Percentiles rank a stretch among this genome's conserved stretches.
These are phyloP conservation scores for Percopsis omiscomaycus DNA, from an alignment of 2,797 vertebrate species.

Conservation along the genomic window DNA sequence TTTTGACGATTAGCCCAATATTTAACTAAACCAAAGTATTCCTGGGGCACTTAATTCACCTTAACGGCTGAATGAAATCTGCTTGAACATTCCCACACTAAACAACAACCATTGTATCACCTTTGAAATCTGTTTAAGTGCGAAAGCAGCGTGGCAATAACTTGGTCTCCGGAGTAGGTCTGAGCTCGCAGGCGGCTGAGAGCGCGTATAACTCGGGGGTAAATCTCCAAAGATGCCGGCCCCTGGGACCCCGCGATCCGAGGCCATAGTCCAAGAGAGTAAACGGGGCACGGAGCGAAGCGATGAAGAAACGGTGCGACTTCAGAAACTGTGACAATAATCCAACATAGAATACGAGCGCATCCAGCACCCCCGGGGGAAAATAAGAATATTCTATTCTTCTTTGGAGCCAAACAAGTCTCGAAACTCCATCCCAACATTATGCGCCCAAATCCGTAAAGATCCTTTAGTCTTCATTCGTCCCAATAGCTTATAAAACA, in stretches of 20 bases:
- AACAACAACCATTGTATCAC: constrained; percentile 62
- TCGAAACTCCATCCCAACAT: constrained; percentile 87
- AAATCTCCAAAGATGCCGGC: constrained; percentile 80
- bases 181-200: constrained; percentile 72
- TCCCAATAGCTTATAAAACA: constrained; percentile 69
- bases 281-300: constrained; percentile 58
- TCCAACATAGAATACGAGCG: constrained; percentile 76
- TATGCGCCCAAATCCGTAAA: constrained; percentile 84
- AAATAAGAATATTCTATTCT: constrained; percentile 38
- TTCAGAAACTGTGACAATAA: constrained; percentile 73
- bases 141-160: constrained; percentile 85
- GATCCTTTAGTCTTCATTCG: constrained; percentile 85
- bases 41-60: constrained; percentile 34
- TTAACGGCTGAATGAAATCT: constrained; percentile 52
- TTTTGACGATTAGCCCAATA: constrained; percentile 13
- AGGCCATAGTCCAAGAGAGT: constrained; percentile 83
- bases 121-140: constrained; percentile 87
- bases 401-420: constrained; percentile 78
- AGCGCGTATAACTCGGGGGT: constrained; percentile 82
- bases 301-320: constrained; percentile 60
- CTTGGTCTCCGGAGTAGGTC: constrained; percentile 81
- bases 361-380: constrained; percentile 74
- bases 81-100: constrained; percentile 24
- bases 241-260: constrained; percentile 81
- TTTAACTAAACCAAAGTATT: constrained; percentile 17